Evolutionary conservation across 2,888 invertebrate species (phyloP), one percentile per base, ranked within the genome.

Genomic region (Pyrrhia umbra): DNA sequence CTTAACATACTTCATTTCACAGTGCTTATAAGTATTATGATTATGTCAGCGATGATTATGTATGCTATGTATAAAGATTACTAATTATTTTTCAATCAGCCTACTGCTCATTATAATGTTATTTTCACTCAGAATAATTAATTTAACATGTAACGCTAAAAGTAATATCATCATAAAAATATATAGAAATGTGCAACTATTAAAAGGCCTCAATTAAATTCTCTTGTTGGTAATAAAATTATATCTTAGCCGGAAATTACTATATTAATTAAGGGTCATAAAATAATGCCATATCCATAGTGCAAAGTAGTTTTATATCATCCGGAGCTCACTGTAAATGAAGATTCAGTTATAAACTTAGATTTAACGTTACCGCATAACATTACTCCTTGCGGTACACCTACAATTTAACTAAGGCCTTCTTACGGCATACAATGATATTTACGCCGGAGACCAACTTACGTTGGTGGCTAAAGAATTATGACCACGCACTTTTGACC

Each of bases 321-420:
- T 85, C 83, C 77, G 74, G 72, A 66, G 62, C 63, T 70, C 77
- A 72, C 80, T 79, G 82, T 85, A 85, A 86, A 88, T 84, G 84
- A 87, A 87, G 86, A 88, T 86, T 88, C 89, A 87, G 88, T 88
- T 90, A 89, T 90, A 90, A 89, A 88, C 88, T 85, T 76, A 85
- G 85, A 88, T 88, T 88, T 85, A 88, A 87, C 84, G 84, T 87
- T 87, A 86, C 87, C 84, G 84, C 85, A 86, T 87, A 88, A 85
- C 88, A 89, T 88, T 86, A 88, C 85, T 88, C 86, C 88, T 90
- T 90, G 87, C 88, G 88, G 88, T 87, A 88, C 82, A 43, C 56
- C 40, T 50, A 68, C 92, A 86, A 87, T 71, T 82, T 77, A 74
- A 81, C 51, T 62, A 15, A 77, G 89, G 87, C 69, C 90, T 83